Conservation (phyloP, 2,888 invertebrate species). For the Campopleginae sp. region DNA sequence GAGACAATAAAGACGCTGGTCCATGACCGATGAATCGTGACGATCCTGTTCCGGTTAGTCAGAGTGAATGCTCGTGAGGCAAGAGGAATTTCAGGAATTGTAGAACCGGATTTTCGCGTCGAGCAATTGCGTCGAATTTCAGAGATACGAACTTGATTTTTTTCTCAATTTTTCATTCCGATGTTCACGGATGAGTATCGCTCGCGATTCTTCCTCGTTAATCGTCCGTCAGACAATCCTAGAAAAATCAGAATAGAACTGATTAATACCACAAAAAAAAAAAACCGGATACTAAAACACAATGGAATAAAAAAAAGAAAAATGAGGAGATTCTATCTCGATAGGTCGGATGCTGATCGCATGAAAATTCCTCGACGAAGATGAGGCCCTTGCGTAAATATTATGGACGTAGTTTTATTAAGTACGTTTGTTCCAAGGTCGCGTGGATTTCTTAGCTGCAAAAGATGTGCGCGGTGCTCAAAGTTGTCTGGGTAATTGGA, state of each 20-base stretch:
- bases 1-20: background rate
- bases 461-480: background rate
- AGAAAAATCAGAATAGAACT: conserved; percentile 16
- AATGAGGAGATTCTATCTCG: conserved; percentile 27
- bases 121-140: background rate
- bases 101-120: background rate
- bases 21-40: background rate
- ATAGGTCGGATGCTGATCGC: conserved; percentile 15
- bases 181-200: background rate
- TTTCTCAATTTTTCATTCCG: background rate
- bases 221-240: background rate
- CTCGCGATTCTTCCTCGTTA: background rate
- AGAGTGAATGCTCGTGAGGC: background rate
- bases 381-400: conserved; percentile 32
- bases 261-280: conserved; percentile 42
- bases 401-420: background rate
- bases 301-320: conserved; percentile 44
- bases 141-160: background rate
- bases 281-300: conserved; percentile 58
- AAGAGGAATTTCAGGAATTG: background rate
- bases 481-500: conserved; percentile 23
- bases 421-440: conserved; percentile 32
- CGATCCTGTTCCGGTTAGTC: background rate
- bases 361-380: conserved; percentile 29
- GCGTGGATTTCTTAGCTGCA: conserved; percentile 5